phyloP scores from a whole-genome alignment of 2,888 invertebrate genomes.

The Liopterus haemorrhoidalis region DNA sequence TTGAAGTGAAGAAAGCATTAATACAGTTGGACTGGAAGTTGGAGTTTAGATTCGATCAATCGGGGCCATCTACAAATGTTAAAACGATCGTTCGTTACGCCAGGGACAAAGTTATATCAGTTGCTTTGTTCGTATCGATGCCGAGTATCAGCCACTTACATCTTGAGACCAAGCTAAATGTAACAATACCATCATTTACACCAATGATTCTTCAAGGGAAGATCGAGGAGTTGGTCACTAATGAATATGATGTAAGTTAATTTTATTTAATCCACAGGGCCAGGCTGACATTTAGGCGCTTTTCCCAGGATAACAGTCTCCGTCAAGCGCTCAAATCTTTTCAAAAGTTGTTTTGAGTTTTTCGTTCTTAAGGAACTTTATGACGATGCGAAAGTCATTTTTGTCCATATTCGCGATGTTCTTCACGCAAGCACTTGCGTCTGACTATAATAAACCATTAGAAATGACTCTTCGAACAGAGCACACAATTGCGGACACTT shows the following conservation, averaged over 20 bases:
- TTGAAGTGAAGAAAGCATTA: conserved; percentile 59
- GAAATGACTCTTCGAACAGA: no score
- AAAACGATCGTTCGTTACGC: conserved; percentile 52
- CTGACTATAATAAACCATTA: no score
- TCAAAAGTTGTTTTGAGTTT: no score
- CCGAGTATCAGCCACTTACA: conserved; percentile 63
- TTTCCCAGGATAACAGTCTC: no score
- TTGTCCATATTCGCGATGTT: no score
- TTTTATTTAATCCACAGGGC: no score
- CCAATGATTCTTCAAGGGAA: conserved; percentile 62
- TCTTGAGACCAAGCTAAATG: conserved; percentile 64
- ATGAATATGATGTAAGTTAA: conserved; percentile 64
- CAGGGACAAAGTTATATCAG: conserved; percentile 54
- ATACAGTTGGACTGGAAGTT: conserved; percentile 62
- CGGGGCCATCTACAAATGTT: conserved; percentile 52
- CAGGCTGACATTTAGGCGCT: no score
- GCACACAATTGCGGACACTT: conserved; percentile 6
- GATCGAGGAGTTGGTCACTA: conserved; percentile 60
- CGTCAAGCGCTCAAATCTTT: no score
- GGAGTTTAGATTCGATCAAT: conserved; percentile 49
- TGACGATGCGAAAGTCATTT: no score
- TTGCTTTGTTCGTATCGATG: conserved; percentile 53
- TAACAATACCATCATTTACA: conserved; percentile 67
- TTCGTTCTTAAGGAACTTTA: no score
- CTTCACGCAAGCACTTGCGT: no score